Percentiles rank a stretch among this genome's conserved stretches.
These are phyloP conservation scores for Siderastrea siderea DNA, from an alignment of 92 coral and sea anemone species.

Conservation along the genomic window DNA sequence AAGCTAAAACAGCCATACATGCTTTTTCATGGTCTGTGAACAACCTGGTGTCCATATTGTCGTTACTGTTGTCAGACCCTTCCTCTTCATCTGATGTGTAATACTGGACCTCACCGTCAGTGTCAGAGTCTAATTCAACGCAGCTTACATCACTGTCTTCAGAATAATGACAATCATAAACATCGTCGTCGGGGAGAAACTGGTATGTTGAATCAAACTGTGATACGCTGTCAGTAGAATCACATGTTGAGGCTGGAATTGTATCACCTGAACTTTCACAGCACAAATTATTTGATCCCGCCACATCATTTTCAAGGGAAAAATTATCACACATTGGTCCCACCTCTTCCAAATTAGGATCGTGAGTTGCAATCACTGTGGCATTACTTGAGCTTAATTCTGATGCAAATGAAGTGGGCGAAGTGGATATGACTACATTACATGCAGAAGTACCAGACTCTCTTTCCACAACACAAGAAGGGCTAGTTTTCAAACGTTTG, in stretches of 20 bases:
- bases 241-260: not conserved
- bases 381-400: not conserved
- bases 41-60: not conserved
- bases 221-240: not conserved
- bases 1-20: conserved; percentile 17
- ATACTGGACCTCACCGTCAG: not conserved
- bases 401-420: not conserved
- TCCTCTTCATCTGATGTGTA: conserved; percentile 7
- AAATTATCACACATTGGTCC: not conserved
- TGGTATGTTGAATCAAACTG: not conserved
- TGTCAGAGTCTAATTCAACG: not conserved
- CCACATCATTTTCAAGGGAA: no score
- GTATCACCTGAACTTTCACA: not conserved
- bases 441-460: no score
- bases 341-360: not conserved
- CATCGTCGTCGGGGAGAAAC: conserved; percentile 10
- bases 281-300: not conserved
- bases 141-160: no score
- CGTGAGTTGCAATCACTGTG: no score
- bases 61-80: not conserved
- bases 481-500: not conserved
- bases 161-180: not conserved
- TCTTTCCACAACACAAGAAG: no score
- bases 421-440: no score
- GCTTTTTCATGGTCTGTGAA: conserved; percentile 17